Evolutionary conservation across 2,113 vertebrate genomes (phyloP).

Genomic region (Boulengeromyrus knoepffleri): DNA sequence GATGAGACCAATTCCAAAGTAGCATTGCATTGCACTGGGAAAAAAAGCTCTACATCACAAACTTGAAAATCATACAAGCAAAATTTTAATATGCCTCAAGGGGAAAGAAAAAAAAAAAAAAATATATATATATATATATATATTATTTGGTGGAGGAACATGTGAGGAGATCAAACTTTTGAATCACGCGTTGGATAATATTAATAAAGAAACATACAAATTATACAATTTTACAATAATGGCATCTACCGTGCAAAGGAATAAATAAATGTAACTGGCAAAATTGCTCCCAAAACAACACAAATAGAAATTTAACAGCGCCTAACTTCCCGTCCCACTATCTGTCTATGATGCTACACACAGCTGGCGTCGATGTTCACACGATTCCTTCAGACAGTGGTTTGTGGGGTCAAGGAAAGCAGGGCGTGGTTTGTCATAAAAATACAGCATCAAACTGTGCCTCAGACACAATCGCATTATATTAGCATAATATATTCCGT

Average conservation of each 20-base stretch:
- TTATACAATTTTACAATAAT: not conserved
- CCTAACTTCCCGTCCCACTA: not conserved
- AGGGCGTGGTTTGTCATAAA: not conserved
- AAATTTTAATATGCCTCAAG: not conserved
- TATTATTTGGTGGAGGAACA: not conserved
- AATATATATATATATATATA: no score
- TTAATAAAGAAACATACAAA: not conserved
- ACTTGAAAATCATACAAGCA: not conserved
- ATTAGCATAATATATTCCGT: slow-evolving; percentile 1
- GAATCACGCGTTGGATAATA: not conserved
- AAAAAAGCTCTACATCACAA: not conserved
- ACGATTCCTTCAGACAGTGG: not conserved
- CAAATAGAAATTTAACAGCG: not conserved
- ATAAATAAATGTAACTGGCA: not conserved
- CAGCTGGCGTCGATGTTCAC: not conserved
- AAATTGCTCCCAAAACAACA: not conserved
- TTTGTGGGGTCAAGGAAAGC: not conserved
- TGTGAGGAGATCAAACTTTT: not conserved
- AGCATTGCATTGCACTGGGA: not conserved
- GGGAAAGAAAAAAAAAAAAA: not conserved
- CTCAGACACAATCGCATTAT: slow-evolving; percentile 1
- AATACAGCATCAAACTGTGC: not conserved
- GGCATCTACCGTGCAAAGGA: not conserved
- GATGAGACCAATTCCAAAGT: not conserved
- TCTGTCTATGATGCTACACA: not conserved